Base-by-base conservation (phyloP, 2,888 invertebrate genomes). In the Meteorus cinctellus region DNA sequence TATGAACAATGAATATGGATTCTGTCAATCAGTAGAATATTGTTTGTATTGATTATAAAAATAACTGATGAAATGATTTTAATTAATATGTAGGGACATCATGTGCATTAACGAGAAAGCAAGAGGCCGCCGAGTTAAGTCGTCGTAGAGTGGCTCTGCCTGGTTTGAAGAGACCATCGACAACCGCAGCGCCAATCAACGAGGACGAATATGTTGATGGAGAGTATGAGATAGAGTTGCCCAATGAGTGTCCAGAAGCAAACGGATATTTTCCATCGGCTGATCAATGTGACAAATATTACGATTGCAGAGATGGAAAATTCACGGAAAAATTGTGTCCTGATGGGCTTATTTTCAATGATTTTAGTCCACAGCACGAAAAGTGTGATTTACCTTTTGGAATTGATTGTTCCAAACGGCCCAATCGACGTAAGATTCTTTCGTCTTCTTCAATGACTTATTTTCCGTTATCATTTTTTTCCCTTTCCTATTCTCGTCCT, bases 301-400 rank as follows among this genome's bases (percentile, higher is more conserved):
- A 96, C 89, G 94, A 94, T 78, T 96, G 96, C 90, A 91, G 93
- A 74, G 93, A 94, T 77, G 95, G 96, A 31, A 92, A 91, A 82
- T 92, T 94, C 73, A 94, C 93, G 1, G 96, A 95, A 85, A 95
- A 95, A 87, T 91, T 96, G 3, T 97, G 97, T 81, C 95, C 96
- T 0, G 97, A 97, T 87, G 97, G 97, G 29, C 94, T 96, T 92
- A 96, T 97, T 70, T 97, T 97, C 91, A 96, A 97, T 83, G 97
- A 96, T 90, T 96, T 93, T 90, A 95, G 94, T 82, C 91, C 93
- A 1, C 93, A 93, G 76, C 94, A 96, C 75, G 97, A 96, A 89
- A 96, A 96, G 86, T 97, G 96, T 84, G 96, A 96, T 89, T 90
- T 96, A 80, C 96, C 96, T 0, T 95, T 95, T 89, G 96, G 96